A percentile compares a stretch with the other conserved stretches of the same genome.
Conservation (phyloP, 2,113 vertebrate genomes). For the Salvelinus sp. region DNA sequence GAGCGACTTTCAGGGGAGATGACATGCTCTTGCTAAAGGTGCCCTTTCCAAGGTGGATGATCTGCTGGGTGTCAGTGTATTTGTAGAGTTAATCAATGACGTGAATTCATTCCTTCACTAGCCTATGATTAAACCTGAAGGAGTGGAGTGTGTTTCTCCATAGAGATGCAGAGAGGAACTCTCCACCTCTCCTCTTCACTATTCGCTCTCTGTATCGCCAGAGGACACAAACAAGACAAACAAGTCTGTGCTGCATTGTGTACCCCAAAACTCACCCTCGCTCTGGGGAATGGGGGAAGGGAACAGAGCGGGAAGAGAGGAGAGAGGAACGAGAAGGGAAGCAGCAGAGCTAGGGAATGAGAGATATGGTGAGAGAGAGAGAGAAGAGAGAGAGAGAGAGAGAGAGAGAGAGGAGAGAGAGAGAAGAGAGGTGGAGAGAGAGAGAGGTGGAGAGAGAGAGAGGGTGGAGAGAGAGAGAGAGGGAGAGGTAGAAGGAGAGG, state of each 20-base stretch:
- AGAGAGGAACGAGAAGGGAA: neutral
- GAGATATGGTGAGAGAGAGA: neutral
- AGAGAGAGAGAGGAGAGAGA: neutral
- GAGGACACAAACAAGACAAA: constrained; percentile 33
- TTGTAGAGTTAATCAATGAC: neutral
- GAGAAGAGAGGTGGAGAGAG: constrained; percentile 1
- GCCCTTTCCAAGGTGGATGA: neutral
- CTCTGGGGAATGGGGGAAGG: constrained; percentile 37
- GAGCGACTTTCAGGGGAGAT: neutral
- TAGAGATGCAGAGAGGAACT: constrained; percentile 13
- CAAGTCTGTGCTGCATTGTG: constrained; percentile 20
- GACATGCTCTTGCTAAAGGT: neutral
- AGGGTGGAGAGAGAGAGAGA: constrained; percentile 18
- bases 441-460: neutral
- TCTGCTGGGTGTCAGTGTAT: neutral
- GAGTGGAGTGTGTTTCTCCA: constrained; percentile 4
- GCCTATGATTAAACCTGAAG: neutral
- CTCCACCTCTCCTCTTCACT: neutral
- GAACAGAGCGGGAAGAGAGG: neutral
- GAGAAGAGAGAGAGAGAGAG: neutral
- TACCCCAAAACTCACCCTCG: constrained; percentile 36
- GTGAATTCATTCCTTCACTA: neutral
- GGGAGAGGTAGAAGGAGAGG: too few species aligned
- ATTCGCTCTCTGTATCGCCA: constrained; percentile 2
- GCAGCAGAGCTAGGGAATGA: neutral